A percentile compares a stretch with the other conserved stretches of the same genome.
Evolutionary conservation across 2,797 vertebrate species (phyloP).

Genomic region (Hypotaenidia okinawae): DNA sequence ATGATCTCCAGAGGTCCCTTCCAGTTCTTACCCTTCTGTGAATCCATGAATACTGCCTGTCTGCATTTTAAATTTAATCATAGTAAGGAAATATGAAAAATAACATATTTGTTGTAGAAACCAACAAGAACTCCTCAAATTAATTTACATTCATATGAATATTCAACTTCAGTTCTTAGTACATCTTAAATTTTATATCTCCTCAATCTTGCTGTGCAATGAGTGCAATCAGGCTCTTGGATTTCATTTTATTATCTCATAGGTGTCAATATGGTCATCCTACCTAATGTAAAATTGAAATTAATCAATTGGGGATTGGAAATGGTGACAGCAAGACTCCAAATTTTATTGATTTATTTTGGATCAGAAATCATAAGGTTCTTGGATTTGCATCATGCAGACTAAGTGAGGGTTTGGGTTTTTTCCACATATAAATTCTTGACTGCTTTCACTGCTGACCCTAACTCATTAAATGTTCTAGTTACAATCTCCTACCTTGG

Average conservation of each 20-base stretch:
- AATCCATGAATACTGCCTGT: too few species aligned
- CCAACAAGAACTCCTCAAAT: not conserved
- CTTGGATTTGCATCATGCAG: not conserved
- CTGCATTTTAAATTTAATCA: too few species aligned
- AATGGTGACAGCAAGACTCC: not conserved
- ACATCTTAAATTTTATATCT: not conserved
- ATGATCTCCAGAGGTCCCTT: too few species aligned
- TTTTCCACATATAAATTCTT: not conserved
- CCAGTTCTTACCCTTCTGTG: too few species aligned
- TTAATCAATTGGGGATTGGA: not conserved
- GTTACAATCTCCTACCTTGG: not conserved
- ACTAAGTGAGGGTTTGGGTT: not conserved
- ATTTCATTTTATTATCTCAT: not conserved
- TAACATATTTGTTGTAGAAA: not conserved
- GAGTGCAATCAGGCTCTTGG: not conserved
- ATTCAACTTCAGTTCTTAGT: not conserved
- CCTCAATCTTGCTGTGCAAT: not conserved
- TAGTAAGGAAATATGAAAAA: not conserved
- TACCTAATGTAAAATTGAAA: not conserved
- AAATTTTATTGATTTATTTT: not conserved
- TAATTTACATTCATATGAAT: not conserved
- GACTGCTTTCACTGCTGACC: not conserved
- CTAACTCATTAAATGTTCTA: not conserved
- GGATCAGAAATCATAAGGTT: not conserved
- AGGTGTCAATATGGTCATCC: not conserved